phyloP scores from a whole-genome alignment of 2,888 invertebrate species.

The Dendrolimus pini region DNA sequence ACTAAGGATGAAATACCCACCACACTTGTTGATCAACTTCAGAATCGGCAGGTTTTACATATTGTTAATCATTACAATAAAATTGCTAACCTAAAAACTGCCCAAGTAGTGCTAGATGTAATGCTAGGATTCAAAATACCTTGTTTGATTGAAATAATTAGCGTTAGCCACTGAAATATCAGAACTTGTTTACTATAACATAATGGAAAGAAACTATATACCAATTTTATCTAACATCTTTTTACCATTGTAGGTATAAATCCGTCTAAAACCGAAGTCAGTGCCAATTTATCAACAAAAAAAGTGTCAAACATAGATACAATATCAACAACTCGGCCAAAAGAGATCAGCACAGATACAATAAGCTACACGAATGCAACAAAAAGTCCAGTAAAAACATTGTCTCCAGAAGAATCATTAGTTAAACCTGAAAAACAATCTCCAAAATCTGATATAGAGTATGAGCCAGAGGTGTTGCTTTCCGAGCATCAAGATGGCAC shows the following conservation, averaged over 20 bases:
- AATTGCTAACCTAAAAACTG: too few species aligned
- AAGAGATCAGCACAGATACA: slow-evolving; percentile 47
- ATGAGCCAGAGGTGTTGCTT: slow-evolving; percentile 66
- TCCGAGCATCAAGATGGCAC: slow-evolving; percentile 63
- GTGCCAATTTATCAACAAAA: slow-evolving; percentile 44
- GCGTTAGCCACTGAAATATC: too few species aligned
- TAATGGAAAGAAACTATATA: too few species aligned
- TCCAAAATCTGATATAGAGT: slow-evolving; percentile 62
- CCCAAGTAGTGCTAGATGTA: too few species aligned
- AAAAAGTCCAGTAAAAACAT: slow-evolving; percentile 52
- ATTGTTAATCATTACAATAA: too few species aligned
- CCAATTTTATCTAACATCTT: too few species aligned
- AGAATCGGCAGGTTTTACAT: too few species aligned
- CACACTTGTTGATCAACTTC: too few species aligned
- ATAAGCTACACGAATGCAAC: slow-evolving; percentile 34
- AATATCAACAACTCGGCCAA: slow-evolving; percentile 28
- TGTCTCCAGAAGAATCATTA: slow-evolving; percentile 39
- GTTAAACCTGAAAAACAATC: slow-evolving; percentile 66
- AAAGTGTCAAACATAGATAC: slow-evolving; percentile 40
- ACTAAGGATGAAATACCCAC: too few species aligned
- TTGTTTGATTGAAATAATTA: too few species aligned
- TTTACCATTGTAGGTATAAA: slow-evolving; percentile 52
- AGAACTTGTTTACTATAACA: too few species aligned
- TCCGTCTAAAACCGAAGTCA: slow-evolving; percentile 59
- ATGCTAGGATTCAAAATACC: too few species aligned